Base-by-base conservation (phyloP, 2,888 invertebrate genomes). In the Scaptomyza cyrtandrae region DNA sequence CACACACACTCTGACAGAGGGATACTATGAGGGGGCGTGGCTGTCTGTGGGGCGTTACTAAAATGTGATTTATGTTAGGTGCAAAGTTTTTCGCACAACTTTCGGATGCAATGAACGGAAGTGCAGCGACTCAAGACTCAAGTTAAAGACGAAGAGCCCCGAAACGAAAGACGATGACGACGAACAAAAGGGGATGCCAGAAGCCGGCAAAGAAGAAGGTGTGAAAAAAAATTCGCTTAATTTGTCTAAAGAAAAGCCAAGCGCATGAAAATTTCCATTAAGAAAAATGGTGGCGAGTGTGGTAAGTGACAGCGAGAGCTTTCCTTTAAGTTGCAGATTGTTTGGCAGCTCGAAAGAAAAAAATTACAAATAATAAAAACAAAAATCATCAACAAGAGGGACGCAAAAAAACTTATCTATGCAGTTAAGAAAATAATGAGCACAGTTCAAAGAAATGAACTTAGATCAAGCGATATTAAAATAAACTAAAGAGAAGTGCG, bases 51-150 rank as follows among this genome's bases (percentile, higher is more conserved):
- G 68, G 72, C 72, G 76, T 48, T 52, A 63, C 78, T 66, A 54
- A 73, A 70, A 82, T 82, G 86, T 85, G 81, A 82, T 82, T 82
- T 82, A 82, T 82, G 85, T 77, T 82, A 75, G 86, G 80, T 82
- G 82, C 75, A 85, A 82, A 82, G 75, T 85, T 85, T 78, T 82
- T 79, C 72, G 68, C 37, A 68, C 82, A 85, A 81, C 71, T 82
- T 81, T 80, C 56, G 81, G 80, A 85, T 85, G 81, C 81, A 82
- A 85, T 72, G 85, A 82, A 82, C 81, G 79, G 49, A 81, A 85
- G 71, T 82, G 85, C 81, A 79, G 69, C 77, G 72, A 75, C 68
- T 68, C 65, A 69, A 84, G 75, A 74, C 64, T 61, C 50, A 19
- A 19, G 19, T 19, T 50, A 10, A 50, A 31, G 53, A 48, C 45